These are phyloP conservation scores for Danio jaintianensis DNA, from an alignment of 2,797 vertebrate genomes.

Conservation along the genomic window DNA sequence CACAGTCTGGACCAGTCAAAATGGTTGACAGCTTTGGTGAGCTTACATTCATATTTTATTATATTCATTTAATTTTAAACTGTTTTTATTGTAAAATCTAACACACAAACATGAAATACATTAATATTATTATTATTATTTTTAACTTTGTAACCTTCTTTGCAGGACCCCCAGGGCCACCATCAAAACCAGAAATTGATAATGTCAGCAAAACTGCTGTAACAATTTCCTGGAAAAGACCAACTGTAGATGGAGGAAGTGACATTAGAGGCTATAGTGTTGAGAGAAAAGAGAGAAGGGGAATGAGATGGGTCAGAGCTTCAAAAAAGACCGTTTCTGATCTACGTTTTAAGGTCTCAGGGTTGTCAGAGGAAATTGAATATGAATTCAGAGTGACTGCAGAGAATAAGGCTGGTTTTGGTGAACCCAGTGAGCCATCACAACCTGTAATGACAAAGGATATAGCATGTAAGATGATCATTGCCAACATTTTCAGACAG, in stretches of 20 bases:
- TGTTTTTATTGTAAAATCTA: not conserved
- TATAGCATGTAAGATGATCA: slow-evolving; percentile 88
- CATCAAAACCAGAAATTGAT: slow-evolving; percentile 92
- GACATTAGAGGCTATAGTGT: slow-evolving; percentile 96
- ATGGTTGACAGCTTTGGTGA: slow-evolving; percentile 96
- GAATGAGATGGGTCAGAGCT: slow-evolving; percentile 97
- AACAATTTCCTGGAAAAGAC: slow-evolving; percentile 96
- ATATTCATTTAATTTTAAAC: not conserved
- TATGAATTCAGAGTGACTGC: slow-evolving; percentile 99
- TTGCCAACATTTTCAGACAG: slow-evolving; percentile 7
- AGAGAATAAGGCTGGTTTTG: slow-evolving; percentile 97
- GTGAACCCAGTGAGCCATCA: slow-evolving; percentile 92
- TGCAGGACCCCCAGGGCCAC: slow-evolving; percentile 92
- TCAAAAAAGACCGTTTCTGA: slow-evolving; percentile 93
- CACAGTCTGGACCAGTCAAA: slow-evolving; percentile 91
- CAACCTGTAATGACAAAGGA: slow-evolving; percentile 90
- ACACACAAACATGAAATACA: not conserved
- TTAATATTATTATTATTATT: slow-evolving; percentile 25
- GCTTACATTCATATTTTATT: slow-evolving; percentile 61
- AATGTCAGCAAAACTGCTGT: slow-evolving; percentile 90
- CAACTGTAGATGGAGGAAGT: slow-evolving; percentile 91
- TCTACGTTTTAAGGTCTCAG: slow-evolving; percentile 94
- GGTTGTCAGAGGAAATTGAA: slow-evolving; percentile 92
- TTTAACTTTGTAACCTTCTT: not conserved
- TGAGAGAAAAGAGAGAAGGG: slow-evolving; percentile 94